phyloP scores from a whole-genome alignment of 2,797 vertebrate genomes.

The Phaenicophaeus curvirostris region DNA sequence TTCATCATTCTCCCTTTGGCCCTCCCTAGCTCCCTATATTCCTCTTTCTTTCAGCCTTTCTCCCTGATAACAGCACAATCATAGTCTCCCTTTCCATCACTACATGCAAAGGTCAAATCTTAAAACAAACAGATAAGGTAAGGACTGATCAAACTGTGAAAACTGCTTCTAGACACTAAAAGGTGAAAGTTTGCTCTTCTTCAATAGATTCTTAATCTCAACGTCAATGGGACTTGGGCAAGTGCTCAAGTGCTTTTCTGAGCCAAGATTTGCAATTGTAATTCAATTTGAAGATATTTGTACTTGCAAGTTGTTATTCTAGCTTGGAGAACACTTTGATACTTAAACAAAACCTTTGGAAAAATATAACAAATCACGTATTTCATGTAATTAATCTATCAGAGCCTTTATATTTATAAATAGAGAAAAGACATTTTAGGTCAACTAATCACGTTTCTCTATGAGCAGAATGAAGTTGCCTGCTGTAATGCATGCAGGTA shows the following conservation, averaged over 20 bases:
- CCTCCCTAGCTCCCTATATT: not conserved
- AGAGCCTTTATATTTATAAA: not conserved
- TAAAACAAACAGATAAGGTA: not conserved
- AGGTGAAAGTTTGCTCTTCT: not conserved
- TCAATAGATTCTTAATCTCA: not conserved
- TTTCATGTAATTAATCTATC: not conserved
- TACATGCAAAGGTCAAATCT: not conserved
- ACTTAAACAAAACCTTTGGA: not conserved
- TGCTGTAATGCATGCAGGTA: not conserved
- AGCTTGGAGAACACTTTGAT: not conserved
- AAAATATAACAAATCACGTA: not conserved
- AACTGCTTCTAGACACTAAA: not conserved
- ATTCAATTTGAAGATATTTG: not conserved
- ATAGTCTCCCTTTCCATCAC: not conserved
- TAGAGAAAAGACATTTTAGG: not conserved
- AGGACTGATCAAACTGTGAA: not conserved
- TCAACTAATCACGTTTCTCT: not conserved
- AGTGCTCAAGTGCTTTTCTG: not conserved
- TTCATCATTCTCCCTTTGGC: not conserved
- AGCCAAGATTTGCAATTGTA: not conserved
- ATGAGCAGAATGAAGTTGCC: not conserved
- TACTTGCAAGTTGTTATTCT: not conserved
- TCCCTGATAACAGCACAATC: not conserved
- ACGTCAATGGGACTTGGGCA: not conserved
- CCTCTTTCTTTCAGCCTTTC: not conserved